These are phyloP conservation scores for Kuschelorhynchus macadamiae DNA, from an alignment of 2,888 invertebrate genomes.

Conservation along the genomic window DNA sequence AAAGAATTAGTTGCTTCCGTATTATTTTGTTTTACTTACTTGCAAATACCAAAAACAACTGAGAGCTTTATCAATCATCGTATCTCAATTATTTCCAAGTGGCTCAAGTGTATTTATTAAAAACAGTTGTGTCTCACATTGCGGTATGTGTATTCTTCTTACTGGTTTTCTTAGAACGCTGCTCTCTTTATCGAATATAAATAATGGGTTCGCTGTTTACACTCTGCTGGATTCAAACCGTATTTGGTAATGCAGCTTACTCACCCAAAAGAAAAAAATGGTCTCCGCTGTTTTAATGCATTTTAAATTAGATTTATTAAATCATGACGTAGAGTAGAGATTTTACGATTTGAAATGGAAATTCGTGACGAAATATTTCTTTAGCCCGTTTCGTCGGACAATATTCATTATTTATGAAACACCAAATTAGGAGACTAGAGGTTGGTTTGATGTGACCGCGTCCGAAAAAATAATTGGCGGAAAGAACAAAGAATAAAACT, in stretches of 20 bases:
- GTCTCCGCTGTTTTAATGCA: constrained; percentile 45
- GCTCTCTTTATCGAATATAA: constrained; percentile 41
- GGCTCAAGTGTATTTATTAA: too few species aligned
- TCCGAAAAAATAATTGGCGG: constrained; percentile 16
- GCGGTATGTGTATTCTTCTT: too few species aligned
- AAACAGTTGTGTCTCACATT: too few species aligned
- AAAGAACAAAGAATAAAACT: too few species aligned
- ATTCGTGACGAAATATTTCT: constrained; percentile 40
- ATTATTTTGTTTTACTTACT: too few species aligned
- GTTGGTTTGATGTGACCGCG: constrained; percentile 6
- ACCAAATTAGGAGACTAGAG: constrained; percentile 24
- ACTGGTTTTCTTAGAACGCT: constrained; percentile 5
- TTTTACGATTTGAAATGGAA: constrained; percentile 46
- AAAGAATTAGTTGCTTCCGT: too few species aligned
- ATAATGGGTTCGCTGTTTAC: constrained; percentile 40
- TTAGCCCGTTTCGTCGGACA: constrained; percentile 4
- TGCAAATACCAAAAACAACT: too few species aligned
- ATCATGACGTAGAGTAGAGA: constrained; percentile 41
- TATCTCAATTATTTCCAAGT: too few species aligned
- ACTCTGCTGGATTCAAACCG: constrained; percentile 39
- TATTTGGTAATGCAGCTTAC: constrained; percentile 44
- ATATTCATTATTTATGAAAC: constrained; percentile 40
- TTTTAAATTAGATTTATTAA: constrained; percentile 51
- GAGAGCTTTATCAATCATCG: too few species aligned
- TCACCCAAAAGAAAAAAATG: constrained; percentile 30